A percentile compares a stretch with the other conserved stretches of the same genome.
phyloP scores from a whole-genome alignment of 2,888 invertebrate genomes.

The Brachyptera risi region DNA sequence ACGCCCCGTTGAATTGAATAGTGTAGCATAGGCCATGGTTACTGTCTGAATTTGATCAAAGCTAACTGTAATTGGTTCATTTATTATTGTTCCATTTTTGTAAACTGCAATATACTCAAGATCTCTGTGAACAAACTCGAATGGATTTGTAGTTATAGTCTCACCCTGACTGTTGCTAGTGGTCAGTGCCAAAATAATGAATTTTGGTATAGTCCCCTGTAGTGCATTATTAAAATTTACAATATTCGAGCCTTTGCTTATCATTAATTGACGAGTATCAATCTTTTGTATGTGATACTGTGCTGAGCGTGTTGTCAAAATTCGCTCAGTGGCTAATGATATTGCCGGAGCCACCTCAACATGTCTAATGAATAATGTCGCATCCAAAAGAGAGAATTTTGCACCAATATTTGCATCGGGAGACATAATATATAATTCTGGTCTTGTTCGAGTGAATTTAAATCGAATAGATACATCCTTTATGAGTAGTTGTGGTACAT shows the following conservation, averaged over 20 bases:
- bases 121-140: background rate
- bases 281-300: background rate
- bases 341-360: background rate
- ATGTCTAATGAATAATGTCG: background rate
- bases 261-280: background rate
- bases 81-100: background rate
- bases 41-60: background rate
- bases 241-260: background rate
- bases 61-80: background rate
- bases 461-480: background rate
- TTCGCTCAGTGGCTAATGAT: background rate
- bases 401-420: background rate
- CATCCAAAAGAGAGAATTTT: background rate
- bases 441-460: background rate
- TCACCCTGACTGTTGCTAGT: background rate
- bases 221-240: background rate
- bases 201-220: background rate
- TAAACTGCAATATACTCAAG: background rate
- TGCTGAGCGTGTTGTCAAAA: background rate
- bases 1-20: background rate
- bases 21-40: background rate
- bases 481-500: background rate
- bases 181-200: background rate
- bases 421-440: background rate
- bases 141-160: background rate